Evolutionary conservation across 2,888 invertebrate genomes (phyloP), one percentile per base, ranked within the genome.

Genomic region (Drosophila crucigera): DNA sequence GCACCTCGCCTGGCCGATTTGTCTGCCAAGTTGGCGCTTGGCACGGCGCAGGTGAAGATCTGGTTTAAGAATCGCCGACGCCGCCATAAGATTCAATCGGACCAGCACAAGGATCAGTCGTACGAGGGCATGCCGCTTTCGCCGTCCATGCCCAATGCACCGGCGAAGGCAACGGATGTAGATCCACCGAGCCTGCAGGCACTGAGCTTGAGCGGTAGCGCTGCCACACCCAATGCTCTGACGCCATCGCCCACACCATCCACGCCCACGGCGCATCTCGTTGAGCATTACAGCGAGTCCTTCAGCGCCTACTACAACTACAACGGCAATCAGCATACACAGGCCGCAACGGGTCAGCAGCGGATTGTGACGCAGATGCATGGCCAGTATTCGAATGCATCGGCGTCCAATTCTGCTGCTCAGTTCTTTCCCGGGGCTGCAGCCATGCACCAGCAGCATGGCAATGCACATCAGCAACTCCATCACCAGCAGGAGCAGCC

Each of bases 1-100:
- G 79, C 90, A 0, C 81, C 85, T 0, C 78, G 88, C 16, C 66
- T 92, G 35, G 82, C 84, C 28, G 85, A 92, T 63, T 49, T 92
- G 4, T 90, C 92, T 3, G 83, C 80, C 2, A 91, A 90, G 41
- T 55, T 92, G 25, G 83, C 77, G 2, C 66, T 92, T 70, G 87
- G 87, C 50, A 83, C 85, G 33, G 83, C 86, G 4, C 91, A 91
- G 61, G 91, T 92, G 2, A 91, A 89, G 68, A 90, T 88, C 31
- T 92, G 92, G 92, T 92, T 92, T 53, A 92, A 92, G 68, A 92
- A 92, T 73, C 90, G 91, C 14, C 79, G 92, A 31, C 90, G 92
- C 33, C 91, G 92, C 22, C 83, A 90, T 35, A 92, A 91, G 61
- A 80, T 91, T 1, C 88, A 89, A 71, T 65, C 89, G 35, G 85